These are phyloP conservation scores for Nezara viridula DNA, from an alignment of 2,888 invertebrate genomes.

Conservation along the genomic window DNA sequence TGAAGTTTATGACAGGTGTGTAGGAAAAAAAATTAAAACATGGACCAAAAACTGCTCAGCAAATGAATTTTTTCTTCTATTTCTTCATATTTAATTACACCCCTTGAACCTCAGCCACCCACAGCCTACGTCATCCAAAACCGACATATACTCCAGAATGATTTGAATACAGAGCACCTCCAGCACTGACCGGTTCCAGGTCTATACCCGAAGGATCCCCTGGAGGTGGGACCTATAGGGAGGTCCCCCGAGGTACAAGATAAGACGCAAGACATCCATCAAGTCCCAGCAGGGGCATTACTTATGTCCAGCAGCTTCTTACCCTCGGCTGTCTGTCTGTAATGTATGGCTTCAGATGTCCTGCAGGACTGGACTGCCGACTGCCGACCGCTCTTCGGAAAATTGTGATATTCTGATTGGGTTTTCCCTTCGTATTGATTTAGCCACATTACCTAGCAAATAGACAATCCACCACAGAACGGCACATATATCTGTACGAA, in stretches of 20 bases:
- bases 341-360: neutral
- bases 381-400: neutral
- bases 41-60: too few species aligned
- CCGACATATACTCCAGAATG: neutral
- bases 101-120: too few species aligned
- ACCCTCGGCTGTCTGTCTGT: neutral
- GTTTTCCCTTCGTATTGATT: neutral
- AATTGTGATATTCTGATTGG: constrained; percentile 4
- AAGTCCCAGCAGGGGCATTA: neutral
- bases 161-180: neutral
- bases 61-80: too few species aligned
- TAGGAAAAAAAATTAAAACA: too few species aligned
- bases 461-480: too few species aligned
- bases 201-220: too few species aligned
- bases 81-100: too few species aligned
- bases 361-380: neutral
- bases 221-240: neutral
- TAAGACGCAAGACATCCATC: neutral
- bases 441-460: too few species aligned
- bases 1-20: too few species aligned
- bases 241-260: neutral
- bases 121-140: neutral
- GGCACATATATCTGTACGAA: too few species aligned
- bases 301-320: neutral
- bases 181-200: too few species aligned